Base-by-base conservation (phyloP, 1,140 invertebrate species). In the Cydia amplana region DNA sequence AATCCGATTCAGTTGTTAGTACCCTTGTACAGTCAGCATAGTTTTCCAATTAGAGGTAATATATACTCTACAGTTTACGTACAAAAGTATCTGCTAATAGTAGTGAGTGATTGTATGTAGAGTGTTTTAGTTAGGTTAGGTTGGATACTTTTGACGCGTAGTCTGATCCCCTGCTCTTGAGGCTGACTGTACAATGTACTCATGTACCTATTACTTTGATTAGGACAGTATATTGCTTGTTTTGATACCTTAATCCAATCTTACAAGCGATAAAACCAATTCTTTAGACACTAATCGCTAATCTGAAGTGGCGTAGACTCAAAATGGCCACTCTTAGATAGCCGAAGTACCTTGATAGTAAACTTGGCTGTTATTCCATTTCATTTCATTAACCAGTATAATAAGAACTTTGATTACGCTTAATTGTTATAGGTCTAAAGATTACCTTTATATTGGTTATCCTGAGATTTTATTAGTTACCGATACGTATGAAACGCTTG, bases 191-290 rank as follows among this genome's bases (percentile, higher is more conserved):
- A 2, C 4, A 28, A 28, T 28, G 28, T 28, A 28, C 2, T 28
- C 28, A 28, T 28, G 5, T 5, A 6, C 43, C 43, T 18, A 51
- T 51, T 51, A 51, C 16, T 51, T 7, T 51, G 49, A 51, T n/a
- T 51, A n/a, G 7, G 0, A 23, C 9, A 60, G 23, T 23, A 60
- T 12, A 60, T 60, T 23, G 55, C 55, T 60, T 60, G 55, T 60
- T 60, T 60, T 60, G 55, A 60, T 60, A 10, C 55, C 55, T 60
- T 23, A 60, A 60, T 60, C 55, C 55, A 9, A 23, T 60, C 55
- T 60, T 60, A 60, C 55, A 60, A 23, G 55, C 20, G 55, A 60
- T 60, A 60, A 60, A 60, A 60, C 20, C 55, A 60, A 60, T 60
- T 60, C 55, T 60, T 23, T 23, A 60, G 18, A 60, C 55, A 60